phyloP scores from a whole-genome alignment of 2,113 vertebrate species.

The Nothoprocta pentlandii region DNA sequence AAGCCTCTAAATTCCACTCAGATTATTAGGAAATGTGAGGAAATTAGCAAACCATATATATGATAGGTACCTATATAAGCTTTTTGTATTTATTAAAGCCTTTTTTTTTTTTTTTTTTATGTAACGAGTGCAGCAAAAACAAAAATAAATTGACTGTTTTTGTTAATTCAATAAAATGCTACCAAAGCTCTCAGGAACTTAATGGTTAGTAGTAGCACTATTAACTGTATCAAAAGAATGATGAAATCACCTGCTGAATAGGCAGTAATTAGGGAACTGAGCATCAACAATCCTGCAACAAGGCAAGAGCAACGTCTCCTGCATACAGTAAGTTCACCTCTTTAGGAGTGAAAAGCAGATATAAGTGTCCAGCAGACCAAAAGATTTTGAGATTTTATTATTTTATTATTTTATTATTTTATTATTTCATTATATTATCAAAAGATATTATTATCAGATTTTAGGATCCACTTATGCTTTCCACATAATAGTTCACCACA shows the following conservation, averaged over 20 bases:
- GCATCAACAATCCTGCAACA: background rate
- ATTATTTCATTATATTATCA: too few relatives aligned
- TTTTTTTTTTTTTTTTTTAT: background rate
- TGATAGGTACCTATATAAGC: background rate
- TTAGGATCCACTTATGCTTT: background rate
- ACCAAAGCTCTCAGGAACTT: background rate
- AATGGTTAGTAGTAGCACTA: background rate
- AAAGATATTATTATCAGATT: background rate
- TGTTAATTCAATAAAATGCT: background rate
- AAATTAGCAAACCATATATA: background rate
- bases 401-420: too few relatives aligned
- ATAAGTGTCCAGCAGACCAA: background rate
- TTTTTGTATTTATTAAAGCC: background rate
- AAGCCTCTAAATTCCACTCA: background rate
- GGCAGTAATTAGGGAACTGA: background rate
- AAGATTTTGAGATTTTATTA: background rate
- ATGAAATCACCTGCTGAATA: background rate
- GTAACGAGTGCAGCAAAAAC: background rate
- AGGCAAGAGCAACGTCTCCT: background rate
- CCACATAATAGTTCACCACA: background rate
- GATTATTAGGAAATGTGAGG: rapidly evolving
- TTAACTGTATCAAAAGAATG: background rate
- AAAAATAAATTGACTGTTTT: background rate
- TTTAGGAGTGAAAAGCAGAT: background rate
- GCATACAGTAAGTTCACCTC: background rate